These are phyloP conservation scores for Aethina tumida DNA, from an alignment of 1,140 invertebrate genomes.

Conservation along the genomic window DNA sequence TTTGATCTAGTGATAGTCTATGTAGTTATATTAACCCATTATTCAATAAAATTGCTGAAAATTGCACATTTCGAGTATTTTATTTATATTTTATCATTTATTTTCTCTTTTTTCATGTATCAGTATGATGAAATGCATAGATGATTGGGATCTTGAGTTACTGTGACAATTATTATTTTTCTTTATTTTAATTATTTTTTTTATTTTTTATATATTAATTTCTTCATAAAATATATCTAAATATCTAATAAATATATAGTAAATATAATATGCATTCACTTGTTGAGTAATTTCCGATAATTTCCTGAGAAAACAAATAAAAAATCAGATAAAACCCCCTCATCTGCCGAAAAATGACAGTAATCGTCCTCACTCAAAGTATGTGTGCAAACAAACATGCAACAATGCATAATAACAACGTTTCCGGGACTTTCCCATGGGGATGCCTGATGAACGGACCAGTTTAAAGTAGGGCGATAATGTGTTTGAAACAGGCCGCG, in stretches of 20 bases:
- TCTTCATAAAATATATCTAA: not conserved
- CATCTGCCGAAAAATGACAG: conserved; percentile 19
- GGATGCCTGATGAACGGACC: conserved; percentile 8
- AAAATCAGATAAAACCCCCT: conserved; percentile 4
- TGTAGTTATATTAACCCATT: too few relatives aligned
- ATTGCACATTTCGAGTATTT: too few relatives aligned
- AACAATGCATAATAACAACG: conserved; percentile 28
- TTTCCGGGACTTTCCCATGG: conserved; percentile 29
- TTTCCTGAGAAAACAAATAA: too few relatives aligned
- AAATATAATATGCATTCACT: conserved; percentile 5
- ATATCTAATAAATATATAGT: conserved; percentile 1
- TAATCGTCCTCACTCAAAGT: conserved; percentile 29
- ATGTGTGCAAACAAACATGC: conserved; percentile 29
- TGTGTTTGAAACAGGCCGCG: conserved; percentile 26
- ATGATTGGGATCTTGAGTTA: too few relatives aligned
- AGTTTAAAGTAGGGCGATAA: conserved; percentile 32
- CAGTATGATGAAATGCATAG: too few relatives aligned
- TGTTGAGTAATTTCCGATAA: conserved; percentile 16
- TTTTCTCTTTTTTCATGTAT: too few relatives aligned
- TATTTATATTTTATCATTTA: too few relatives aligned
- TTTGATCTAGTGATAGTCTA: too few relatives aligned
- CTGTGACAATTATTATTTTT: conserved; percentile 2
- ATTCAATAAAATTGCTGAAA: too few relatives aligned
- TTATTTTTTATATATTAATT: not conserved
- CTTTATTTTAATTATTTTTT: not conserved